Conservation (phyloP, 2,797 vertebrate species). For the Gambelia wislizenii region DNA sequence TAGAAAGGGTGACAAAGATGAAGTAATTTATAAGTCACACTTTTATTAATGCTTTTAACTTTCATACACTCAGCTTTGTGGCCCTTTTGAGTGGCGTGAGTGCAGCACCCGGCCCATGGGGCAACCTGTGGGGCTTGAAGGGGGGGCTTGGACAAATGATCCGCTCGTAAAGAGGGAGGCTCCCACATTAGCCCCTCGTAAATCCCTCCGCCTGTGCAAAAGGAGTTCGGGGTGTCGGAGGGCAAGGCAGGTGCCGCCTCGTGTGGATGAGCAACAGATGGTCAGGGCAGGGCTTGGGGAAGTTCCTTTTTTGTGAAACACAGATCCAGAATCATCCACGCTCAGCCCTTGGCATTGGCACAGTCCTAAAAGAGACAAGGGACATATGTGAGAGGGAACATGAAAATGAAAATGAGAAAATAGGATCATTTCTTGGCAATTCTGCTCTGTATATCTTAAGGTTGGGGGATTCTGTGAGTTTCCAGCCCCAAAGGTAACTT, state of each 20-base stretch:
- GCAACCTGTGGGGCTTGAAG: constrained; percentile 81
- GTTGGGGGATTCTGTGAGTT: too few species aligned
- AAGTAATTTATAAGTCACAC: constrained; percentile 89
- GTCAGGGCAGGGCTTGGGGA: too few species aligned
- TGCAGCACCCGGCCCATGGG: constrained; percentile 78
- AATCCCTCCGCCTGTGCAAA: constrained; percentile 75
- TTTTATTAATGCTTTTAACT: constrained; percentile 90
- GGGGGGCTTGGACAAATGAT: constrained; percentile 83
- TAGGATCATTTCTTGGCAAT: too few species aligned
- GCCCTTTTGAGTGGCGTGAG: constrained; percentile 78
- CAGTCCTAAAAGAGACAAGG: too few species aligned
- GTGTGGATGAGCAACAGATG: too few species aligned
- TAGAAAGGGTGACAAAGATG: constrained; percentile 88
- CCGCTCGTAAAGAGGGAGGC: constrained; percentile 85
- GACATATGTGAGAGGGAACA: too few species aligned
- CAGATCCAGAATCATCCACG: too few species aligned
- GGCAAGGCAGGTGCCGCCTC: neutral
- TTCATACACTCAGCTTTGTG: constrained; percentile 82
- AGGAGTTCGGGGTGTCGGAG: constrained; percentile 15
- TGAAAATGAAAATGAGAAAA: too few species aligned
- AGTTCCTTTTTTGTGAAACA: too few species aligned
- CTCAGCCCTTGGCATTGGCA: too few species aligned
- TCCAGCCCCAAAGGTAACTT: too few species aligned
- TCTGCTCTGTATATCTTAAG: too few species aligned
- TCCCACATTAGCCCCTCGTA: constrained; percentile 83